phyloP scores from a whole-genome alignment of 2,888 invertebrate species.

The Aphidius colemani region DNA sequence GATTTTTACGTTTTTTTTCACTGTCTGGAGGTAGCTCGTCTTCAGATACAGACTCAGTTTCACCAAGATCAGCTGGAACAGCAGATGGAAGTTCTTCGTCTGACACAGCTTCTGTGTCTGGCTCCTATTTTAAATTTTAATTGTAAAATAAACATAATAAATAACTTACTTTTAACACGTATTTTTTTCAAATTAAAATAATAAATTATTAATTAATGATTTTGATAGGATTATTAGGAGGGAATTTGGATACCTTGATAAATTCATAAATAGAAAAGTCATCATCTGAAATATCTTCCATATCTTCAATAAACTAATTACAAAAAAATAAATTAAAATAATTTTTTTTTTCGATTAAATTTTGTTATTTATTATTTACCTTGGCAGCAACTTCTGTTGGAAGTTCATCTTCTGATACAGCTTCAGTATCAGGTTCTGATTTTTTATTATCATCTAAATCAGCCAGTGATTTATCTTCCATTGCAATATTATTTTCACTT shows the following conservation, averaged over 20 bases:
- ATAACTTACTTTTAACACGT: background rate
- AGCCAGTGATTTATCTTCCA: background rate
- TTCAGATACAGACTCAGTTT: slow-evolving; percentile 84
- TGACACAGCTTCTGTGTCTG: slow-evolving; percentile 83
- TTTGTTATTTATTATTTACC: slow-evolving; percentile 38
- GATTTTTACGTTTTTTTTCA: slow-evolving; percentile 64
- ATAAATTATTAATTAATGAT: background rate
- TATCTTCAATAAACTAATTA: slow-evolving; percentile 38
- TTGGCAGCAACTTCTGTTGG: slow-evolving; percentile 59
- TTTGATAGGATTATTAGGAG: slow-evolving; percentile 16
- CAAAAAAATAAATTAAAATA: slow-evolving; percentile 18
- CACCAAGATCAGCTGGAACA: slow-evolving; percentile 76
- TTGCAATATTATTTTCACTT: slow-evolving; percentile 16
- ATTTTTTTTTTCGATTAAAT: background rate
- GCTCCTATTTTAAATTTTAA: slow-evolving; percentile 62
- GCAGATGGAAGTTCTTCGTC: slow-evolving; percentile 81
- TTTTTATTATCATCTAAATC: slow-evolving; percentile 50
- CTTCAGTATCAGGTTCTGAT: slow-evolving; percentile 79
- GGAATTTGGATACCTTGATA: slow-evolving; percentile 39
- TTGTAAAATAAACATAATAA: slow-evolving; percentile 11
- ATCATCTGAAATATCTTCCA: slow-evolving; percentile 47
- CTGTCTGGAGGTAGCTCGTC: slow-evolving; percentile 76
- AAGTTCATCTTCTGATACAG: slow-evolving; percentile 81
- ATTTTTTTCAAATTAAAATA: background rate
- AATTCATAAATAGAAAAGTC: slow-evolving; percentile 42